Evolutionary conservation across 2,888 invertebrate species (phyloP).

Genomic region (Heliconius aoede): DNA sequence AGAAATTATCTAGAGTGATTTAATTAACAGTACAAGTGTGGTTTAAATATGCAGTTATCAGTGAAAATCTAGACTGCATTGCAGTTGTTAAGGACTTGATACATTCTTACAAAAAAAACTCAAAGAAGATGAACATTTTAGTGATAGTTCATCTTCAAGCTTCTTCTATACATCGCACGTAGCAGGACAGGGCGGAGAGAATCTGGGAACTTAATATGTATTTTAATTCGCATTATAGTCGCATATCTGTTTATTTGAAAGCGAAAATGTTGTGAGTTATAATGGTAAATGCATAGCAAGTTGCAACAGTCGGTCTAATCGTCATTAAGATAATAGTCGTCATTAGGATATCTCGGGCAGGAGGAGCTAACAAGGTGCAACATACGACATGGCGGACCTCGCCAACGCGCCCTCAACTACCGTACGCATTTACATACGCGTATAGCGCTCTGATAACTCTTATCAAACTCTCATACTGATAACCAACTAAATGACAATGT

Average conservation of each 20-base stretch:
- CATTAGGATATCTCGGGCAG: slow-evolving; percentile 63
- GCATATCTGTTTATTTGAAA: background rate
- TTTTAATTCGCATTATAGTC: too few relatives aligned
- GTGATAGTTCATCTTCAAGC: too few relatives aligned
- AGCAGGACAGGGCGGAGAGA: too few relatives aligned
- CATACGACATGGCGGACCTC: slow-evolving; percentile 45
- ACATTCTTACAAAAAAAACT: too few relatives aligned
- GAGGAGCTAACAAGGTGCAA: slow-evolving; percentile 56
- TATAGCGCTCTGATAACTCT: slow-evolving; percentile 8
- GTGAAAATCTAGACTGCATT: background rate
- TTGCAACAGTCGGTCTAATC: slow-evolving; percentile 53
- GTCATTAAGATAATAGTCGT: slow-evolving; percentile 60
- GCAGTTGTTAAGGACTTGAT: too few relatives aligned
- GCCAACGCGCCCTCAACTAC: slow-evolving; percentile 33
- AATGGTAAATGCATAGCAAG: slow-evolving; percentile 35
- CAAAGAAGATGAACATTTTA: too few relatives aligned
- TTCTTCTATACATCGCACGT: too few relatives aligned
- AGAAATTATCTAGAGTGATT: background rate
- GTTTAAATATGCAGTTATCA: background rate
- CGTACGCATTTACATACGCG: slow-evolving; percentile 28
- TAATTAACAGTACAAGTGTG: background rate
- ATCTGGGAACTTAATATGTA: too few relatives aligned
- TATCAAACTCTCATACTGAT: slow-evolving; percentile 26
- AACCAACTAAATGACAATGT: slow-evolving; percentile 24
- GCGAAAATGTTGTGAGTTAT: slow-evolving; percentile 27